Evolutionary conservation across 64 coral and sea anemone genomes (phyloP), one percentile per base, ranked within the genome.

Genomic region (Porites australiensis): DNA sequence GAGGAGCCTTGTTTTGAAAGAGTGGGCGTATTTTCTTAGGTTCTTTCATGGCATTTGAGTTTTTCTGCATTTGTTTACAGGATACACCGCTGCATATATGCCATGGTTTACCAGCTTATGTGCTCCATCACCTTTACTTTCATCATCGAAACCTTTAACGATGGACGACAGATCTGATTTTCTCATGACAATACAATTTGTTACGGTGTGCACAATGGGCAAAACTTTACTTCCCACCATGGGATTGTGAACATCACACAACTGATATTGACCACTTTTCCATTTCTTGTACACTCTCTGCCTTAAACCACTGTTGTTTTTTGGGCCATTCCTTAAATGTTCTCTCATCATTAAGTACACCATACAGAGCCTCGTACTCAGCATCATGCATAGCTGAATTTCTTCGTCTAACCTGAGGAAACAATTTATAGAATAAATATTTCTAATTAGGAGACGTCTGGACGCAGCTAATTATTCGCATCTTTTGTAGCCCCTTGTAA

Each of bases 251-350:
- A 70, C 67, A 15, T 73, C 83, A 23, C 45, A 47, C 19, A 88
- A 13, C 71, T 88, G 14, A 75, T 74, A 88, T 23, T 88, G 53
- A 55, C 70, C 70, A 75, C 86, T 88, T 55, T 75, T 88, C 86
- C 50, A 75, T 75, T 74, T 88, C 71, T 71, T 88, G 58, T 88
- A 88, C 87, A 77, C 87, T 76, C 87, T 74, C 72, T 88, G 87
- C 87, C 72, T 74, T 76, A 87, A 58, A 11, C 58, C 51, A 45
- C 13, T 88, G 19, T 88, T 88, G 49, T 54, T 58, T 88, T 44
- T 88, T 88, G 8, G 87, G 71, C 87, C 71, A 88, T 27, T 88
- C 71, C 73, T 87, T 49, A 44, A 87, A 87, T 55, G 66, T 70
- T 87, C 51, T 73, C 14, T 87, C 84, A 52, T 46, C 84, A 71